Percentiles rank a stretch among this genome's conserved stretches.
Evolutionary conservation across 1,140 invertebrate genomes (phyloP).

Genomic region (Goniozus legneri): DNA sequence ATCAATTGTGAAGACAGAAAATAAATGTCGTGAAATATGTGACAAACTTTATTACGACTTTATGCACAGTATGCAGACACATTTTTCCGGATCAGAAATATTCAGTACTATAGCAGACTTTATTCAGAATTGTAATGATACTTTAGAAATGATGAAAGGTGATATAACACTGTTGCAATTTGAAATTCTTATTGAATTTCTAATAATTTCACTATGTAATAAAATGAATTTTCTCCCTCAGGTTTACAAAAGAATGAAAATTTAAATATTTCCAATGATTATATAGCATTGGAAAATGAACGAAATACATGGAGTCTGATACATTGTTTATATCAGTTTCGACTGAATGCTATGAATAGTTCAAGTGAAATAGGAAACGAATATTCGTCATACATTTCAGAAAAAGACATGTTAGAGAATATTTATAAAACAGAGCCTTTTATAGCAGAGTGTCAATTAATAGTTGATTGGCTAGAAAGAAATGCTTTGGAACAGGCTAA

Average conservation of each 20-base stretch:
- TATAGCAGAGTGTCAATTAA: conserved; percentile 75
- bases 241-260: conserved; percentile 61
- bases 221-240: conserved; percentile 48
- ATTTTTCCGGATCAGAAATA: conserved; percentile 53
- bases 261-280: conserved; percentile 37
- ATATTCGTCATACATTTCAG: conserved; percentile 42
- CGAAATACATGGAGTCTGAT: conserved; percentile 84
- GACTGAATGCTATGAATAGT: conserved; percentile 49
- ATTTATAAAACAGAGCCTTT: conserved; percentile 65
- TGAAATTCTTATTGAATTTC: conserved; percentile 51
- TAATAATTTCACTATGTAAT: conserved; percentile 41
- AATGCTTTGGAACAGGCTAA: conserved; percentile 71
- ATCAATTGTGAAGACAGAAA: conserved; percentile 48
- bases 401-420: conserved; percentile 62
- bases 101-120: conserved; percentile 60
- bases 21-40: conserved; percentile 53
- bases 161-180: conserved; percentile 32
- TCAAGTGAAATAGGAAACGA: conserved; percentile 49
- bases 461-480: conserved; percentile 91
- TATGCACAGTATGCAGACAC: conserved; percentile 57
- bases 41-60: conserved; percentile 60
- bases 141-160: conserved; percentile 52
- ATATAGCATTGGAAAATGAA: conserved; percentile 66
- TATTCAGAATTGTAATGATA: conserved; percentile 56
- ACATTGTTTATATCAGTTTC: conserved; percentile 75